phyloP scores from a whole-genome alignment of 2,797 vertebrate genomes.

The Gastrophryne carolinensis region DNA sequence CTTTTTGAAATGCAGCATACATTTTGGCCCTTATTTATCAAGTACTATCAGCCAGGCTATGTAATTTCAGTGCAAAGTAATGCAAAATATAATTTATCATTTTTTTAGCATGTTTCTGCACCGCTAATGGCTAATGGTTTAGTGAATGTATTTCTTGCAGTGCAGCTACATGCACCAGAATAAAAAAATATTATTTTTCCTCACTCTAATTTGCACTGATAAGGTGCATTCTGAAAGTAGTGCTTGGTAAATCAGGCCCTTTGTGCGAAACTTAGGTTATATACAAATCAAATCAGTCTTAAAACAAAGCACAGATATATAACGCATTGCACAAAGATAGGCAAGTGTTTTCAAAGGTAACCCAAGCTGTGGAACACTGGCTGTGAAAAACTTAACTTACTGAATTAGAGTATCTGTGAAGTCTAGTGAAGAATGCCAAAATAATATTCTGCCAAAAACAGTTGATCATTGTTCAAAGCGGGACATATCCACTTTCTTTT shows the following conservation, averaged over 20 bases:
- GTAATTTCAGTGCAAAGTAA: too few relatives aligned
- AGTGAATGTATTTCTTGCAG: too few relatives aligned
- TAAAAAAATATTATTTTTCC: too few relatives aligned
- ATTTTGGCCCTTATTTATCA: too few relatives aligned
- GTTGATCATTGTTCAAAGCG: constrained; percentile 55
- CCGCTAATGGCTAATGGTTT: too few relatives aligned
- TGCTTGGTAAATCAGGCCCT: constrained; percentile 6
- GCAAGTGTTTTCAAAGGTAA: constrained; percentile 41
- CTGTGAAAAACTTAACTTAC: constrained; percentile 59
- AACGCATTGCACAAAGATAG: constrained; percentile 30
- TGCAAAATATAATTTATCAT: too few relatives aligned
- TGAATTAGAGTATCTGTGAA: constrained; percentile 55
- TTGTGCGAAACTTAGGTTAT: constrained; percentile 29
- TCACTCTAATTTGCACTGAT: too few relatives aligned
- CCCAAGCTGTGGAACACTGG: constrained; percentile 59
- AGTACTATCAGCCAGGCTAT: too few relatives aligned
- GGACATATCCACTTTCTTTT: constrained; percentile 56
- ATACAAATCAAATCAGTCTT: constrained; percentile 40
- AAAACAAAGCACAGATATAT: constrained; percentile 44
- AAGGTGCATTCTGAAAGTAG: too few relatives aligned
- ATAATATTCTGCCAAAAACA: constrained; percentile 53
- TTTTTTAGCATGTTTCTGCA: too few relatives aligned
- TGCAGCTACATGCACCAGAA: too few relatives aligned
- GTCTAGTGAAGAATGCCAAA: constrained; percentile 58
- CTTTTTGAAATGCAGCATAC: too few relatives aligned